Conservation (phyloP, 2,113 vertebrate species). For the Ramphastos sulfuratus region DNA sequence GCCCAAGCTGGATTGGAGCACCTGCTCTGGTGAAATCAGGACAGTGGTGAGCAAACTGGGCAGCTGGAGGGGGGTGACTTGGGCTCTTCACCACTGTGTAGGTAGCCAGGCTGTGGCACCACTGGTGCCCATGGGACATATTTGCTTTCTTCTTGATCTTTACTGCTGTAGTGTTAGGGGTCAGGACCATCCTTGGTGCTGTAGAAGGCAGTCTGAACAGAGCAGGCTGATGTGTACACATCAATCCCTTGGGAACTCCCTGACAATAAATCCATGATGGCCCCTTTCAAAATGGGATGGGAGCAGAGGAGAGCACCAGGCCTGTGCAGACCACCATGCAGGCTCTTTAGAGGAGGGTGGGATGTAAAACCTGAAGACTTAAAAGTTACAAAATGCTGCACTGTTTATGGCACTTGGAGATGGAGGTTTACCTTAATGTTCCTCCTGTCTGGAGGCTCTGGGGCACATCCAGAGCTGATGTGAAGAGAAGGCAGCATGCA, state of each 20-base stretch:
- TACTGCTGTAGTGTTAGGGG: rapidly evolving
- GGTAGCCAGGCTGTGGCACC: neutral
- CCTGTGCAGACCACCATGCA: neutral
- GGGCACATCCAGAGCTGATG: neutral
- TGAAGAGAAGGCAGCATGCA: neutral
- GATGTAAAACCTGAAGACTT: neutral
- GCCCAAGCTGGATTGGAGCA: neutral
- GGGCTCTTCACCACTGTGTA: neutral
- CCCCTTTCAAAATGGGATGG: neutral
- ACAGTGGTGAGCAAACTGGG: neutral
- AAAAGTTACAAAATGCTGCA: neutral
- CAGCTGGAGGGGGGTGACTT: neutral
- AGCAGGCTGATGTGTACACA: rapidly evolving
- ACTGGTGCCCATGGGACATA: neutral
- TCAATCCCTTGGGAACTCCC: rapidly evolving
- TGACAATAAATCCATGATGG: neutral
- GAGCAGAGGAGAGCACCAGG: neutral
- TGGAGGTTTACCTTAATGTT: neutral
- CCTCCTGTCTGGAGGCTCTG: neutral
- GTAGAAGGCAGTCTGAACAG: neutral
- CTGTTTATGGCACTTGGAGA: neutral
- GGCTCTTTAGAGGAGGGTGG: neutral
- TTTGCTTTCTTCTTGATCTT: neutral
- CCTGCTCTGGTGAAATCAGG: neutral
- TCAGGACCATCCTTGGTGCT: rapidly evolving